Base-by-base conservation (phyloP, 2,797 vertebrate species). In the Chrysolophus pictus region DNA sequence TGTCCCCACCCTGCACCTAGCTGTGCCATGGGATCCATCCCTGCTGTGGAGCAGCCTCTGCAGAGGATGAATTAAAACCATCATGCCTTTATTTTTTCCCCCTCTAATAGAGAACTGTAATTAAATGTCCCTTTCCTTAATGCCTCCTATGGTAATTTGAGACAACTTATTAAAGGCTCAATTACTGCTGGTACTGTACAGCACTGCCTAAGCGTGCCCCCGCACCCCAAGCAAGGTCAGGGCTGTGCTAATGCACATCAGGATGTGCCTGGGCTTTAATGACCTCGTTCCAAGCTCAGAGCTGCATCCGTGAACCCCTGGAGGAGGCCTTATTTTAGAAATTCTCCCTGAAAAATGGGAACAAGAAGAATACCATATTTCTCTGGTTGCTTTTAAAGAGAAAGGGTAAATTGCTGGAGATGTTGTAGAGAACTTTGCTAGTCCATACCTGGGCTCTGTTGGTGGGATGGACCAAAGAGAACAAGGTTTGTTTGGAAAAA, bases 61-160 rank as follows among this genome's bases (percentile, higher is more conserved):
- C 62, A 64, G 29, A 64, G 39, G 62, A 22, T 42, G 35, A 39
- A 79, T 85, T 77, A 80, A 95, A 85, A 82, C 15, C 5, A 39
- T 59, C 0, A 1, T 63, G 65, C 26, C 8, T 23, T 12, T 33
- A 29, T 23, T 21, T 60, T 60, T 28, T 42, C 8, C 4, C 1
- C 31, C 51, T 31, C 35, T 58, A 83, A 51, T n/a, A 87, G 81
- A 91, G 72, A 72, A 63, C 31, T 78, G 78, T 91, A 96, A 95
- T 94, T 89, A 94, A 91, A 91, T 75, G 51, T 67, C 73, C 65
- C n/a, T 94, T 93, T 74, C 33, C 69, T 91, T 91, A 87, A 91
- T 74, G 42, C 37, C 81, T 93, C 69, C 65, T 91, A 11, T 63
- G 90, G 81, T 94, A 93, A 93, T 95, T 93, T 47, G 81, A 83